Evolutionary conservation across 2,113 vertebrate species (phyloP).

Genomic region (Campylorhamphus procurvoides): DNA sequence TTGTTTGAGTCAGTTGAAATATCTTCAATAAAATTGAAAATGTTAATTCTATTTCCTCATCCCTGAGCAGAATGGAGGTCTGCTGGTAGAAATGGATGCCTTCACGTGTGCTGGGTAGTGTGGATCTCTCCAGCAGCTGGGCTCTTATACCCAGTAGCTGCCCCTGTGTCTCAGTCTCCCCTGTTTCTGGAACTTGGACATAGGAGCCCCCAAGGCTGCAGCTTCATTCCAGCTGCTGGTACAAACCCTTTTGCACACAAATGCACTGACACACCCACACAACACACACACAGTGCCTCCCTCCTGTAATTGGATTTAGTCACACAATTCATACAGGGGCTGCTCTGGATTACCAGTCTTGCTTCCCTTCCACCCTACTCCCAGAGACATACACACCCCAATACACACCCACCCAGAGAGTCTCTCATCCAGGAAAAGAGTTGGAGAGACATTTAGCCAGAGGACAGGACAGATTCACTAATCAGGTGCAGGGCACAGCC

Average conservation of each 20-base stretch:
- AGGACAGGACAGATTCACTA: not conserved
- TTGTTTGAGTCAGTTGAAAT: not conserved
- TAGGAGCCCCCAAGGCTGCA: not conserved
- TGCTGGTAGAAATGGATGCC: not conserved
- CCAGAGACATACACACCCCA: accelerated
- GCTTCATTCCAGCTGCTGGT: not conserved
- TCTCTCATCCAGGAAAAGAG: not conserved
- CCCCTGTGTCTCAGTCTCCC: not conserved
- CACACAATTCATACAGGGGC: too few species aligned
- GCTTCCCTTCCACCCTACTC: not conserved
- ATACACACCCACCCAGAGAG: not conserved
- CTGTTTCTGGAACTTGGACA: not conserved
- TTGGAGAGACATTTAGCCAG: not conserved
- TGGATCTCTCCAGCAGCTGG: not conserved
- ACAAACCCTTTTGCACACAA: not conserved
- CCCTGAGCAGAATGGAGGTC: not conserved
- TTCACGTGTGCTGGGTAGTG: too few species aligned
- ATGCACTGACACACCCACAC: not conserved
- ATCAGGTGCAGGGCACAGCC: accelerated
- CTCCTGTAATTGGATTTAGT: not conserved
- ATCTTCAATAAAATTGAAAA: not conserved
- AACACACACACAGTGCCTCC: not conserved
- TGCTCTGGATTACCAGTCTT: not conserved
- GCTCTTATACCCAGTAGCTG: not conserved
- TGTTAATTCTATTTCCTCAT: not conserved